These are phyloP conservation scores for Melieria omissa DNA, from an alignment of 2,888 invertebrate species.

Conservation along the genomic window DNA sequence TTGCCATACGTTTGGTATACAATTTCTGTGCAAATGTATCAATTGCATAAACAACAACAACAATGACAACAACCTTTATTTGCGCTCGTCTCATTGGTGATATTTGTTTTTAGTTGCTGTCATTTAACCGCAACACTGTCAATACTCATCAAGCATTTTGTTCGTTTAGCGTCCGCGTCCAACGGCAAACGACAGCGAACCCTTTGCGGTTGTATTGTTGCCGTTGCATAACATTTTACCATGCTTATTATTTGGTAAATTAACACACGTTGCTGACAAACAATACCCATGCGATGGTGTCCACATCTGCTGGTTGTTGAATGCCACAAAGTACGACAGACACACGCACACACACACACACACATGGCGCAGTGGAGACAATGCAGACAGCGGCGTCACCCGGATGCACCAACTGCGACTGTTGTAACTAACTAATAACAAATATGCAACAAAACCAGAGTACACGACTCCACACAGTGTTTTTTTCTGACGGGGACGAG, in stretches of 20 bases:
- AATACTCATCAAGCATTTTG: neutral
- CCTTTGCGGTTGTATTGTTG: neutral
- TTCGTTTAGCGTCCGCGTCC: neutral
- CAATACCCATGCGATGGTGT: neutral
- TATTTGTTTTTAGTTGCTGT: neutral
- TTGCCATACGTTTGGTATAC: neutral
- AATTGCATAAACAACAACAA: too few species aligned
- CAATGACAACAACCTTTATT: neutral
- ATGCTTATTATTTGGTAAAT: slow-evolving; percentile 45
- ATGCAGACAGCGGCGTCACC: neutral
- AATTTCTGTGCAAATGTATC: slow-evolving; percentile 1
- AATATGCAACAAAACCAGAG: too few species aligned
- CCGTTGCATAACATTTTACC: slow-evolving; percentile 16
- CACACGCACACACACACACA: neutral
- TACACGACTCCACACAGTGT: too few species aligned
- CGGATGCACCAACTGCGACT: neutral
- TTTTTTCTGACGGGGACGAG: too few species aligned
- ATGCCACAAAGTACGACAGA: neutral
- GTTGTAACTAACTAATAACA: too few species aligned
- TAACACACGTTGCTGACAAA: slow-evolving; percentile 40
- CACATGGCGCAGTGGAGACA: neutral
- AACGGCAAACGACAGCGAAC: neutral
- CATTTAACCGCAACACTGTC: slow-evolving; percentile 18
- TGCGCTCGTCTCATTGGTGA: neutral
- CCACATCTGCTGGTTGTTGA: too few species aligned